Conservation (phyloP, 2,113 vertebrate species). For the Hyperopisus bebe region DNA sequence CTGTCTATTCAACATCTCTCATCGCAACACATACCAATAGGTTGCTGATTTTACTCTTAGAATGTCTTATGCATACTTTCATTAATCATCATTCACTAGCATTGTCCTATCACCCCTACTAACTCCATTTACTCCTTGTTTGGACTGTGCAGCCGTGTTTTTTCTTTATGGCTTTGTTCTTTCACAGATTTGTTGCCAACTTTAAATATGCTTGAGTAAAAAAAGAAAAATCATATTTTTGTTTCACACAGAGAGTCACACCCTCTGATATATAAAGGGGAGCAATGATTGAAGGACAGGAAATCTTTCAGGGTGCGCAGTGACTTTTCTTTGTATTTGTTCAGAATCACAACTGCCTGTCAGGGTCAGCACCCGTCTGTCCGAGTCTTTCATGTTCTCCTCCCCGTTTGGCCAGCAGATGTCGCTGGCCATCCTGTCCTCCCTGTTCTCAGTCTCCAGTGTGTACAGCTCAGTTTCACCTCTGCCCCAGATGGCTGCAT, state of each 20-base stretch:
- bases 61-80: not conserved
- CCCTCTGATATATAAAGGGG: not conserved
- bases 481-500: no score
- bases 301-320: not conserved
- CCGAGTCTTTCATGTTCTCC: no score
- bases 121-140: not conserved
- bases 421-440: no score
- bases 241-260: not conserved
- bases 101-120: not conserved
- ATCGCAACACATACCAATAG: not conserved
- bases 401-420: no score
- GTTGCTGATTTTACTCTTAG: not conserved
- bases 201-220: not conserved
- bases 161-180: not conserved
- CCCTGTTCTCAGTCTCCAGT: no score
- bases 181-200: not conserved
- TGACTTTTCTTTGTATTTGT: not conserved
- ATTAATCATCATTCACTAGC: not conserved
- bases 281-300: not conserved
- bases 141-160: not conserved
- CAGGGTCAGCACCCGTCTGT: no score
- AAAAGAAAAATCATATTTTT: not conserved
- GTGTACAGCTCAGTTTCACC: no score
- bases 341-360: not conserved
- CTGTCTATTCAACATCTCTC: not conserved